Evolutionary conservation across 2,888 invertebrate genomes (phyloP).

Genomic region (Spisula solida): DNA sequence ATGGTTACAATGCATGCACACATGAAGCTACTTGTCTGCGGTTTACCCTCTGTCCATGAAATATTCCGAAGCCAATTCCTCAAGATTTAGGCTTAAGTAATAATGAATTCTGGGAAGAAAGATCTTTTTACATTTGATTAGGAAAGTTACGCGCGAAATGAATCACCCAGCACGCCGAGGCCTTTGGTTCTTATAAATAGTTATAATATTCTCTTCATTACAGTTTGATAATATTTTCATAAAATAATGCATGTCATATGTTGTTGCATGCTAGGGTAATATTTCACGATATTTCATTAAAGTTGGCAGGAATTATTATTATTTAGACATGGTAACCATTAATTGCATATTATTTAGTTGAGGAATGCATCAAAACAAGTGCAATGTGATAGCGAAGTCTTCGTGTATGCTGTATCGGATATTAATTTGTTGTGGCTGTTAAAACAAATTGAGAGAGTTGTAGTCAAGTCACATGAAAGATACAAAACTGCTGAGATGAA

Average conservation of each 20-base stretch:
- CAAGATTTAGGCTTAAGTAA: not conserved
- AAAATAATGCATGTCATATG: not conserved
- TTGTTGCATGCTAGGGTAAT: not conserved
- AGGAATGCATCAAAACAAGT: not conserved
- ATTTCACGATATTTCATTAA: not conserved
- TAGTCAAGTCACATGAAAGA: too few relatives aligned
- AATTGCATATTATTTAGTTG: not conserved
- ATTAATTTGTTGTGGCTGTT: too few relatives aligned
- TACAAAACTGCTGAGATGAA: too few relatives aligned
- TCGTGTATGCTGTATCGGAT: too few relatives aligned
- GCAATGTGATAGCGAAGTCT: too few relatives aligned
- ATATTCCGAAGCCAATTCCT: not conserved
- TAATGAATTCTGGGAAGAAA: conserved; percentile 12
- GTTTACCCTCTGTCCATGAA: not conserved
- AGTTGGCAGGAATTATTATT: not conserved
- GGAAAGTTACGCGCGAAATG: not conserved
- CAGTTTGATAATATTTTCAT: not conserved
- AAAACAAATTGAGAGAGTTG: too few relatives aligned
- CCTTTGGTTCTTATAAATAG: not conserved
- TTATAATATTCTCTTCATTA: not conserved
- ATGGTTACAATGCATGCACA: conserved; percentile 18
- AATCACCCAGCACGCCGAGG: not conserved
- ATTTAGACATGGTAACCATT: not conserved
- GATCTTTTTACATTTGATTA: conserved; percentile 23
- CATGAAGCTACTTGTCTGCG: not conserved